phyloP scores from a whole-genome alignment of 1,140 invertebrate species.

The Bathynomus jamesi region DNA sequence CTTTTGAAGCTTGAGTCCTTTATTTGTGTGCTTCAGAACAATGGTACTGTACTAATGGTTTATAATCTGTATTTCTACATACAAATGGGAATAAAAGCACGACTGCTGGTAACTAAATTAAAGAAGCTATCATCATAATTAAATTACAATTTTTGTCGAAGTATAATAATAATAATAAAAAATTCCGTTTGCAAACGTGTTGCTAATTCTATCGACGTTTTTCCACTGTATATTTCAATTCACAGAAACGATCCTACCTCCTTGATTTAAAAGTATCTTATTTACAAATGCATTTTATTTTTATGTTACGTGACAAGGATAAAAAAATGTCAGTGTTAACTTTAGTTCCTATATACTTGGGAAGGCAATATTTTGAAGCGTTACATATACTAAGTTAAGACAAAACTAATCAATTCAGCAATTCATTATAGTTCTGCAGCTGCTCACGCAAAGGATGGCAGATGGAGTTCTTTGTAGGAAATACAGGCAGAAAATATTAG shows the following conservation, averaged over 20 bases:
- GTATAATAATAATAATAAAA: slow-evolving; percentile 9
- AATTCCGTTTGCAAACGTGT: slow-evolving; percentile 5
- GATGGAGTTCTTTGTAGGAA: no score
- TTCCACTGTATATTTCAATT: slow-evolving; percentile 38
- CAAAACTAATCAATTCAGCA: no score
- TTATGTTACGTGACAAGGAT: neutral
- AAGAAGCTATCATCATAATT: slow-evolving; percentile 20
- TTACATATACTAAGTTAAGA: no score
- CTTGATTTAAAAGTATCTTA: neutral
- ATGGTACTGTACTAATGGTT: neutral
- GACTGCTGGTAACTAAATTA: slow-evolving; percentile 7
- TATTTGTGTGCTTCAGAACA: neutral
- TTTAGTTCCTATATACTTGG: neutral
- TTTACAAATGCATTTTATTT: neutral
- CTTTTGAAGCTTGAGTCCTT: no score
- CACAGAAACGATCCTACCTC: neutral
- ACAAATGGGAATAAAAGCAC: neutral
- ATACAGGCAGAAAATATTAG: no score
- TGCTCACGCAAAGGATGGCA: no score
- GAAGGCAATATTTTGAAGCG: neutral
- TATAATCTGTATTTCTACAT: neutral
- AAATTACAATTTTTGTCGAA: slow-evolving; percentile 10
- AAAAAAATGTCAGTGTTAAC: neutral
- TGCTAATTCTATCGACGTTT: no score
- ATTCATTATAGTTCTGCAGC: no score